Base-by-base conservation (phyloP, 1,140 invertebrate species). In the Apocrypta bakeri region DNA sequence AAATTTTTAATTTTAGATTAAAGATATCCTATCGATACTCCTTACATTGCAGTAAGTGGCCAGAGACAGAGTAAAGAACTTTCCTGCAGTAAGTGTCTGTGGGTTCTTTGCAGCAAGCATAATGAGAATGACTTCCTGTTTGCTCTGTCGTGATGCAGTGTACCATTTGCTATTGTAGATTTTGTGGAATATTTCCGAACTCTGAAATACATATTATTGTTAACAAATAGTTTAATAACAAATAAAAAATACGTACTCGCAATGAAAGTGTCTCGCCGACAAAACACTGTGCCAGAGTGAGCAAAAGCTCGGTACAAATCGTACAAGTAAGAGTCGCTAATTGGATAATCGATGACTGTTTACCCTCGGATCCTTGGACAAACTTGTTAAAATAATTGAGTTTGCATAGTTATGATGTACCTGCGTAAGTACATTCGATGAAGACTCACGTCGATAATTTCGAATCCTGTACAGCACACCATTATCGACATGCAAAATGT, bases 401-500 rank as follows among this genome's bases (percentile, higher is more conserved):
- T n/a, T n/a, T n/a, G n/a, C n/a, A n/a, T n/a, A n/a, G n/a, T n/a
- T n/a, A n/a, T n/a, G n/a, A n/a, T n/a, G n/a, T n/a, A n/a, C n/a
- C n/a, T n/a, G n/a, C n/a, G n/a, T n/a, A n/a, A n/a, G n/a, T n/a
- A n/a, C n/a, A n/a, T n/a, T n/a, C n/a, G n/a, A n/a, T n/a, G n/a
- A n/a, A n/a, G n/a, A n/a, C n/a, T n/a, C n/a, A n/a, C n/a, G n/a
- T n/a, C n/a, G n/a, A 69, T 17, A 11, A 77, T 77, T 48, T 79
- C 33, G 29, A 79, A 79, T 0, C 63, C 63, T 17, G 64, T 24
- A 21, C 76, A 69, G 31, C 63, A 68, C 1, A 69, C 64, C 76
- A 79, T 68, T 25, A 66, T 14, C 27, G 64, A 68, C 76, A 79
- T 79, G 33, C 63, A 69, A 17, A 79, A 29, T 27, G 56, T 48